phyloP scores from a whole-genome alignment of 1,140 invertebrate species.

The Drosophila aff. region DNA sequence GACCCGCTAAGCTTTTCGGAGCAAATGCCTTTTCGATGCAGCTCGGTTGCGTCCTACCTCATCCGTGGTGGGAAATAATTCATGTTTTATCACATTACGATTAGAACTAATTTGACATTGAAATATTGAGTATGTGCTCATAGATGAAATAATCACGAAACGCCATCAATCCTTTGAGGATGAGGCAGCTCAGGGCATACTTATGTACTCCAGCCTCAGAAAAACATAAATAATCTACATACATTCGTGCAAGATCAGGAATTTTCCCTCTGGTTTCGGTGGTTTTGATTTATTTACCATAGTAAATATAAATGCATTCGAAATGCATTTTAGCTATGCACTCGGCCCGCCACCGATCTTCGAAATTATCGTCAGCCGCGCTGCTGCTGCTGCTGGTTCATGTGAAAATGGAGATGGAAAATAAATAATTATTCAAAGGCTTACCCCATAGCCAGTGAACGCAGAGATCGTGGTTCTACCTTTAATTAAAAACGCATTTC shows the following conservation, averaged over 20 bases:
- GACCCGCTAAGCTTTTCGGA: not conserved
- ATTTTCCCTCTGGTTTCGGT: conserved; percentile 63
- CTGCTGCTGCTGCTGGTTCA: conserved; percentile 8
- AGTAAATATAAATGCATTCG: conserved; percentile 75
- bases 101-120: conserved; percentile 82
- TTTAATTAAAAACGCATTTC: conserved; percentile 76
- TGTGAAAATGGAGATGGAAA: conserved; percentile 68
- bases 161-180: conserved; percentile 72
- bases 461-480: conserved; percentile 26
- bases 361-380: conserved; percentile 64
- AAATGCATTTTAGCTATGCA: conserved; percentile 84
- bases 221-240: conserved; percentile 73
- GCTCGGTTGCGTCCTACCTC: conserved; percentile 1
- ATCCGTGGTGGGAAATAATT: conserved; percentile 49
- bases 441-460: conserved; percentile 10
- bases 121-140: conserved; percentile 50
- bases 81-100: conserved; percentile 71
- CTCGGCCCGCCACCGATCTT: conserved; percentile 33
- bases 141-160: conserved; percentile 65
- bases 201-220: conserved; percentile 15
- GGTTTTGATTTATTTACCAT: conserved; percentile 84
- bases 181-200: conserved; percentile 18
- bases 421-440: conserved; percentile 73
- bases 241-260: conserved; percentile 14
- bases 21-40: conserved; percentile 31